phyloP scores from a whole-genome alignment of 2,797 vertebrate genomes.

The Basileuterus tristriatus region DNA sequence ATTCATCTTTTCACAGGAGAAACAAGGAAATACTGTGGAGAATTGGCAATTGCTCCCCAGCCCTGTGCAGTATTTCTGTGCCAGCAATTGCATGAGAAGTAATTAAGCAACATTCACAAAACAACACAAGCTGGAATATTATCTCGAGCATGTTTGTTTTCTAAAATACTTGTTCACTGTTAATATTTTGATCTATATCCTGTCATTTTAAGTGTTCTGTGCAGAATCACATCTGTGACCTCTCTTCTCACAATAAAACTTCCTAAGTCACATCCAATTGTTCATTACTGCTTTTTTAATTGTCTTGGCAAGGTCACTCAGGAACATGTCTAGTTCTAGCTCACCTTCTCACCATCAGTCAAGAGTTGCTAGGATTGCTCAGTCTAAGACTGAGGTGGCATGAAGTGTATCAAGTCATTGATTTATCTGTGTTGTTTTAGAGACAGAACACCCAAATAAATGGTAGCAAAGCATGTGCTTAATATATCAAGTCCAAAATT shows the following conservation, averaged over 20 bases:
- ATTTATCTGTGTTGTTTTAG: background rate
- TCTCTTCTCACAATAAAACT: background rate
- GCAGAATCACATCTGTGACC: background rate
- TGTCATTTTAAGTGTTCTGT: background rate
- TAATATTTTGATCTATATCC: background rate
- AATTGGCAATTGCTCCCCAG: background rate
- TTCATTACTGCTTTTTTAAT: background rate
- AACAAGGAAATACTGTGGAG: background rate
- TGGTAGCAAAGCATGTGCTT: background rate
- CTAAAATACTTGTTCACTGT: background rate
- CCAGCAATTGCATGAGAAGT: background rate
- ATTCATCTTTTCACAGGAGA: background rate
- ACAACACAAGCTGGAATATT: background rate
- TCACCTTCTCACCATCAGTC: background rate
- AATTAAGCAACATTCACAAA: background rate
- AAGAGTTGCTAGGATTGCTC: background rate
- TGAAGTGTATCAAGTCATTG: background rate
- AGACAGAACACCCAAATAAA: background rate
- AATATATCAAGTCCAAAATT: background rate
- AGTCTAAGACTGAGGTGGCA: background rate
- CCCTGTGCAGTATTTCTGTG: background rate
- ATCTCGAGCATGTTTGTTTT: background rate
- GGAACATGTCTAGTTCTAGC: background rate
- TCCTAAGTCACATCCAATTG: background rate
- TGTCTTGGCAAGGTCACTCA: background rate